Percentiles rank a stretch among this genome's conserved stretches.
phyloP scores from a whole-genome alignment of 2,113 vertebrate species.

The Nettapus auritus region DNA sequence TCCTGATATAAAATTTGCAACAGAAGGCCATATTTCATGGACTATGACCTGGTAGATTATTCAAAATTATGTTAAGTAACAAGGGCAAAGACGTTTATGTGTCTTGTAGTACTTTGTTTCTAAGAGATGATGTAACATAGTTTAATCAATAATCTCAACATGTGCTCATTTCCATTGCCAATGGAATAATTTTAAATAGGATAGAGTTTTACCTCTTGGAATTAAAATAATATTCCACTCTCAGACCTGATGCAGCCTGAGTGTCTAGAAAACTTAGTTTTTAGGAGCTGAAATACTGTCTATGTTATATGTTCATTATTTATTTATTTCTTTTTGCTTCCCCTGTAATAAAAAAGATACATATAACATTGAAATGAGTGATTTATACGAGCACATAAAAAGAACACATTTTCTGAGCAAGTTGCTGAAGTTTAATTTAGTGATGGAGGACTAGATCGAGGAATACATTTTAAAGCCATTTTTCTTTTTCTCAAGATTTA shows the following conservation, averaged over 20 bases:
- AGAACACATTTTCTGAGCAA: slow-evolving; percentile 38
- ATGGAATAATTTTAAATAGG: background rate
- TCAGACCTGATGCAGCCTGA: background rate
- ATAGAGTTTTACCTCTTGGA: background rate
- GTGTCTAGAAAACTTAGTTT: slow-evolving; percentile 4
- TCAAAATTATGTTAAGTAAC: background rate
- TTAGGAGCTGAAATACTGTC: slow-evolving; percentile 43
- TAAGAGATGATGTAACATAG: background rate
- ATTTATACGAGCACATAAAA: slow-evolving; percentile 54
- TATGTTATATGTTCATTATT: background rate
- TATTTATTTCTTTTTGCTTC: background rate
- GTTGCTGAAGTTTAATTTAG: slow-evolving; percentile 55
- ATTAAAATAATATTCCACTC: background rate
- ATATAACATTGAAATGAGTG: background rate
- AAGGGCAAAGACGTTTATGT: background rate
- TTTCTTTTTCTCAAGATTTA: background rate
- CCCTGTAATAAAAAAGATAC: slow-evolving; percentile 34
- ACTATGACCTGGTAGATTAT: background rate
- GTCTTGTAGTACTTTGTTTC: background rate
- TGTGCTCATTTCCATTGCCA: background rate
- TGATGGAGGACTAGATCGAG: background rate
- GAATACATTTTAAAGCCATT: background rate
- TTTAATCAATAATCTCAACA: background rate
- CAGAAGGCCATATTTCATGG: background rate
- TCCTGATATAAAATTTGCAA: background rate